These are phyloP conservation scores for Enteromius argenteus DNA, from an alignment of 2,797 vertebrate genomes.

Conservation along the genomic window DNA sequence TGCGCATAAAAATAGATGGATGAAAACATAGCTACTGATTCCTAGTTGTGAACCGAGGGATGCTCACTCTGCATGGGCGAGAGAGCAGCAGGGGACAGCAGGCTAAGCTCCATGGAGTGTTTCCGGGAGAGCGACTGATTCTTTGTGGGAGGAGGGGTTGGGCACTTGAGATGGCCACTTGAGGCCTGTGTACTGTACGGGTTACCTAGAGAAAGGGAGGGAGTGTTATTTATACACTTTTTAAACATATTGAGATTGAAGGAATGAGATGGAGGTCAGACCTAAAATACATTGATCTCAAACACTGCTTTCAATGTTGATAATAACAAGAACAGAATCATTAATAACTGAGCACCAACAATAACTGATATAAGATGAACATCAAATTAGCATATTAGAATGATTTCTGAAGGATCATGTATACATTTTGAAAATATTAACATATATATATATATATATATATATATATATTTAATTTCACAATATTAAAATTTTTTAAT, in stretches of 20 bases:
- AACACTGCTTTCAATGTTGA: not conserved
- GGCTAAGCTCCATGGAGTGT: constrained; percentile 91
- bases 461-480: not conserved
- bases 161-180: constrained; percentile 93
- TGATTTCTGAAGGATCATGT: not conserved
- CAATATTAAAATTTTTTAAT: too few relatives aligned
- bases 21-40: not conserved
- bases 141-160: constrained; percentile 93
- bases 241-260: not conserved
- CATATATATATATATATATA: too few relatives aligned
- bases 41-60: not conserved
- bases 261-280: not conserved
- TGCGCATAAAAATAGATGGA: too few relatives aligned
- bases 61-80: constrained; percentile 98
- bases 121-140: constrained; percentile 91
- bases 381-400: not conserved
- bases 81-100: constrained; percentile 91
- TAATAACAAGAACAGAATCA: not conserved
- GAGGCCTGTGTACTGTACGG: constrained; percentile 91
- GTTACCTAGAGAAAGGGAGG: constrained; percentile 80
- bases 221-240: not conserved
- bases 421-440: too few relatives aligned
- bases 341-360: not conserved
- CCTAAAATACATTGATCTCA: not conserved
- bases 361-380: not conserved